These are phyloP conservation scores for Benthochromis sp. DNA, from an alignment of 2,113 vertebrate species.

Conservation along the genomic window DNA sequence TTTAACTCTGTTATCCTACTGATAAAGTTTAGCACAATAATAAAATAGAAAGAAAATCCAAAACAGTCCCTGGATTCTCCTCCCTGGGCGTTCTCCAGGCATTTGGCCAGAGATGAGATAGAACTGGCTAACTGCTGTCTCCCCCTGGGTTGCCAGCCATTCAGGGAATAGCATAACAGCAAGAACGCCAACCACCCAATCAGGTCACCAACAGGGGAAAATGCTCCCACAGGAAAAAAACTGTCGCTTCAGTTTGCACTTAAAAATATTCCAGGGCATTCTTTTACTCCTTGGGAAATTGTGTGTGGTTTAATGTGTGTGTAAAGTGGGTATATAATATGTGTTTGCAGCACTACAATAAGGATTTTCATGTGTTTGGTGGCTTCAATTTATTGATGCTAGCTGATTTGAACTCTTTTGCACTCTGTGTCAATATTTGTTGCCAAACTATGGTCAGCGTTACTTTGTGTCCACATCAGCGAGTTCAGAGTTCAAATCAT, in stretches of 20 bases:
- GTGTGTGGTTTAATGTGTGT: background rate
- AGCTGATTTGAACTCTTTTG: constrained; percentile 15
- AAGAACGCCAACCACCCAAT: constrained; percentile 47
- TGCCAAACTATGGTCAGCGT: constrained; percentile 16
- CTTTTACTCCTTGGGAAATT: constrained; percentile 32
- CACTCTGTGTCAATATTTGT: constrained; percentile 40
- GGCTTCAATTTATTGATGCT: constrained; percentile 23
- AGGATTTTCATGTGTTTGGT: constrained; percentile 13
- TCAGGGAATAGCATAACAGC: constrained; percentile 52
- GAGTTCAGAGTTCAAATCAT: constrained; percentile 29
- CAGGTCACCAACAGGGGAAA: constrained; percentile 60
- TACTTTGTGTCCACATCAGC: constrained; percentile 34
- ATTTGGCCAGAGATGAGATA: constrained; percentile 49
- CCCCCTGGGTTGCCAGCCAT: constrained; percentile 44
- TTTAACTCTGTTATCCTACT: background rate
- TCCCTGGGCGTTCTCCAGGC: constrained; percentile 33
- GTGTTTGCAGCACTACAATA: background rate
- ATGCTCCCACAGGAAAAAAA: constrained; percentile 45
- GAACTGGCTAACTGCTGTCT: constrained; percentile 44
- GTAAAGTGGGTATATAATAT: background rate
- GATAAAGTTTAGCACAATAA: constrained; percentile 46
- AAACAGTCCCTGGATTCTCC: background rate
- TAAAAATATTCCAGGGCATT: constrained; percentile 42
- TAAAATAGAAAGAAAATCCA: constrained; percentile 19
- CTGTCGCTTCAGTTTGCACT: constrained; percentile 19